phyloP scores from a whole-genome alignment of 2,797 vertebrate species.

The Sebastes paucispinis region DNA sequence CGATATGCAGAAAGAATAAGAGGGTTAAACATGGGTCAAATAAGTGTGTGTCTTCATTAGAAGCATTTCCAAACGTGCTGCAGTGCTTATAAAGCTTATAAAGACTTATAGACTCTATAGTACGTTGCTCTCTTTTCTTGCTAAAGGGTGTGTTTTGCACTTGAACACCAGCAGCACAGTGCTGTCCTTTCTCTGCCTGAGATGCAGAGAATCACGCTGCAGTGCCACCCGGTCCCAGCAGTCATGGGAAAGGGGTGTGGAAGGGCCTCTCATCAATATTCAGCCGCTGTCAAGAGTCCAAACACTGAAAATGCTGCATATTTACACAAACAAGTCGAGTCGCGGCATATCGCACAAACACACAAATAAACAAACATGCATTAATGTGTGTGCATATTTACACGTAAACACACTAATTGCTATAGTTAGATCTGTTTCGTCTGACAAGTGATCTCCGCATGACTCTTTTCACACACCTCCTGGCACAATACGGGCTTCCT shows the following conservation, averaged over 20 bases:
- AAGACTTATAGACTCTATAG: neutral
- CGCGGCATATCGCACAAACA: neutral
- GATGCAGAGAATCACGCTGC: slow-evolving; percentile 54
- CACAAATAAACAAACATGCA: slow-evolving; percentile 11
- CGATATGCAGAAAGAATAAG: neutral
- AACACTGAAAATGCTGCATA: slow-evolving; percentile 22
- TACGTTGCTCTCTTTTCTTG: slow-evolving; percentile 2
- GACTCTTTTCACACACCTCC: slow-evolving; percentile 37
- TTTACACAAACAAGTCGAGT: slow-evolving; percentile 39
- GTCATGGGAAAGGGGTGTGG: slow-evolving; percentile 67
- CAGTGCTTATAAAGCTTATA: slow-evolving; percentile 1
- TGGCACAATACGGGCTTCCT: slow-evolving; percentile 47
- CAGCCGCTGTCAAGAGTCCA: slow-evolving; percentile 50
- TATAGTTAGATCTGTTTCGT: slow-evolving; percentile 17
- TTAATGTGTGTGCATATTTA: slow-evolving; percentile 17
- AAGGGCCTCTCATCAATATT: slow-evolving; percentile 79
- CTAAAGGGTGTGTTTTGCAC: slow-evolving; percentile 11
- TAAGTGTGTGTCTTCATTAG: neutral
- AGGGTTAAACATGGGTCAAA: slow-evolving; percentile 14
- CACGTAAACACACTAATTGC: slow-evolving; percentile 20
- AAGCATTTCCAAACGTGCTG: slow-evolving; percentile 4
- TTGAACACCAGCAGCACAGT: slow-evolving; percentile 44
- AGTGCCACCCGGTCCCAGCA: slow-evolving; percentile 69
- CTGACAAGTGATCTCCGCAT: slow-evolving; percentile 25
- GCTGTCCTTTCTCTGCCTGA: slow-evolving; percentile 59